Percentiles rank a stretch among this genome's conserved stretches.
These are phyloP conservation scores for Lepidothrix coronata DNA, from an alignment of 2,113 vertebrate species.

Conservation along the genomic window DNA sequence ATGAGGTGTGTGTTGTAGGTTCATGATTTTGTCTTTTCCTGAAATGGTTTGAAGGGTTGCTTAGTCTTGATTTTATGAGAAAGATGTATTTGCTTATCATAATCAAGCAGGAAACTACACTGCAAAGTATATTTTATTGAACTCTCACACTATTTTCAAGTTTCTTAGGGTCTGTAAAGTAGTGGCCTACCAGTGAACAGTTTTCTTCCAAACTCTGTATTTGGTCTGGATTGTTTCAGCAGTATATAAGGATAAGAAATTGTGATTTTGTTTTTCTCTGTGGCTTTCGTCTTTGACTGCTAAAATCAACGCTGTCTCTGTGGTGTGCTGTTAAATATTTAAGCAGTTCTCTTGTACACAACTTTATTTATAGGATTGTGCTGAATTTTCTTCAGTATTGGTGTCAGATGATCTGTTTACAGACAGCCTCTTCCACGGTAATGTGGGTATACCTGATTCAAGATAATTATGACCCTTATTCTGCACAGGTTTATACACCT, in stretches of 20 bases:
- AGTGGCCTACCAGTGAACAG: not conserved
- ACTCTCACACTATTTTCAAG: not conserved
- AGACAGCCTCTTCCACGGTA: not conserved
- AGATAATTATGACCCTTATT: not conserved
- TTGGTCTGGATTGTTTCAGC: not conserved
- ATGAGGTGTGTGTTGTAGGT: not conserved
- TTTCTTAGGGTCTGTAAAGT: not conserved
- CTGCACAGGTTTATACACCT: not conserved
- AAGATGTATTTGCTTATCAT: not conserved
- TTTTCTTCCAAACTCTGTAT: not conserved
- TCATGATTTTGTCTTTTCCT: not conserved
- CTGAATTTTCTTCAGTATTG: not conserved
- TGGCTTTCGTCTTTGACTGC: not conserved
- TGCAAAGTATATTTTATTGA: not conserved
- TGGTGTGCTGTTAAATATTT: not conserved
- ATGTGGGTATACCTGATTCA: not conserved
- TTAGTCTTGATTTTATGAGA: not conserved
- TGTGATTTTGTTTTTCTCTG: not conserved
- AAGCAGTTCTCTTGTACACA: not conserved
- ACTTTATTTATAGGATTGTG: constrained; percentile 18
- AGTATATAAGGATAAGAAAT: not conserved
- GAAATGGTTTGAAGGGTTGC: not conserved
- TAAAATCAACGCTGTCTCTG: not conserved
- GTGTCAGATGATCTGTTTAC: not conserved
- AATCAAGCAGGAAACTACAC: not conserved